Conservation (phyloP, 2,888 invertebrate genomes). For the Dicranocentrus wangi region DNA sequence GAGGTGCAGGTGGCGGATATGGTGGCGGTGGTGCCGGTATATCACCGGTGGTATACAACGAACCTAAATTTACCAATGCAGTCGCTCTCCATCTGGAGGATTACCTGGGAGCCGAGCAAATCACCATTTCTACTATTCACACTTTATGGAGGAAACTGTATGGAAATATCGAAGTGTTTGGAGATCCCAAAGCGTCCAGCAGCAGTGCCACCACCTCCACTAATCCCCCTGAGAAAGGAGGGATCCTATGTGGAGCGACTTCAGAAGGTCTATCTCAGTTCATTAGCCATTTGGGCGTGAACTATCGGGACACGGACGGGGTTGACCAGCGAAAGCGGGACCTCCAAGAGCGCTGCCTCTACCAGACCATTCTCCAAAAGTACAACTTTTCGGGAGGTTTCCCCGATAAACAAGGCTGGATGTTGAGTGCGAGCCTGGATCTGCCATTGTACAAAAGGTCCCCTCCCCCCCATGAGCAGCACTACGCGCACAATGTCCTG, state of each 20-base stretch:
- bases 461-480: not conserved
- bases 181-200: too few species aligned
- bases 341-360: slow-evolving; percentile 23
- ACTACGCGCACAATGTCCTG: not conserved
- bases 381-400: slow-evolving; percentile 21
- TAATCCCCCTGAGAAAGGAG: not conserved
- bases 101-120: not conserved
- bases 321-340: not conserved
- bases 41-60: not conserved
- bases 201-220: not conserved
- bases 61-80: not conserved
- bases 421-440: too few species aligned
- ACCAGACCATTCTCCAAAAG: slow-evolving; percentile 15
- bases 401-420: not conserved
- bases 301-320: not conserved
- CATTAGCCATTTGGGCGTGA: not conserved
- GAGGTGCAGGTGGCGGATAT: too few species aligned
- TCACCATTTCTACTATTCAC: not conserved
- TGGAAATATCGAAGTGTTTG: not conserved
- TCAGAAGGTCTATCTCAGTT: not conserved
- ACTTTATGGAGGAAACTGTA: slow-evolving; percentile 24
- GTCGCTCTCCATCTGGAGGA: not conserved
- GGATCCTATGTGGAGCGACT: slow-evolving; percentile 7
- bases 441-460: too few species aligned
- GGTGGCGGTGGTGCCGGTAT: too few species aligned